phyloP scores from a whole-genome alignment of 2,888 invertebrate species.

The Ornithoptera alexandrae region DNA sequence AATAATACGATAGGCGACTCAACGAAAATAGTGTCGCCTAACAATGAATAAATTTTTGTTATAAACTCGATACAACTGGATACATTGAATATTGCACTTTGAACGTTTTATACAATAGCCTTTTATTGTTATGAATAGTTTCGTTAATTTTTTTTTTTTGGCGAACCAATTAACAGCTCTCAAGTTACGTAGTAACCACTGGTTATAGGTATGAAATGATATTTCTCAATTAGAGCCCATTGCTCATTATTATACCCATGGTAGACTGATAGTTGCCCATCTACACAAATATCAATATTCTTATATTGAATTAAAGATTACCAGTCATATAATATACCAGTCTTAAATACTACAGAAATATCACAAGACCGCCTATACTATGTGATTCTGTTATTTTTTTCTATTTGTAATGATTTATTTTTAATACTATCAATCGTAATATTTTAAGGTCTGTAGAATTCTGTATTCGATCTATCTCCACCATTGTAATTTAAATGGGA shows the following conservation, averaged over 20 bases:
- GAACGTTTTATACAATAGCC: neutral
- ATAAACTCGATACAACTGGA: slow-evolving; percentile 13
- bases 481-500: neutral
- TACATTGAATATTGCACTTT: neutral
- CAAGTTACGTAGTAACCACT: neutral
- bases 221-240: too few species aligned
- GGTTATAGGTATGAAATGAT: neutral
- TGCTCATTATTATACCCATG: too few species aligned
- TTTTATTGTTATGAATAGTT: neutral
- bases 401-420: neutral
- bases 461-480: neutral
- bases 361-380: too few species aligned
- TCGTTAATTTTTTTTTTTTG: neutral
- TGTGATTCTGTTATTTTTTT: neutral
- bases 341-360: too few species aligned
- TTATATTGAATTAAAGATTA: too few species aligned
- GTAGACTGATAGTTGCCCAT: too few species aligned
- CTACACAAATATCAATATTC: too few species aligned
- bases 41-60: slow-evolving; percentile 16
- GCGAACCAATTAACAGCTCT: neutral
- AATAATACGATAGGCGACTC: slow-evolving; percentile 18
- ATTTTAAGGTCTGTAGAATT: neutral
- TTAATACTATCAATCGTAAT: too few species aligned
- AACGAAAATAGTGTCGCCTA: slow-evolving; percentile 22
- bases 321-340: too few species aligned